Evolutionary conservation across 2,797 vertebrate species (phyloP).

Genomic region (Anguilla pacifica): DNA sequence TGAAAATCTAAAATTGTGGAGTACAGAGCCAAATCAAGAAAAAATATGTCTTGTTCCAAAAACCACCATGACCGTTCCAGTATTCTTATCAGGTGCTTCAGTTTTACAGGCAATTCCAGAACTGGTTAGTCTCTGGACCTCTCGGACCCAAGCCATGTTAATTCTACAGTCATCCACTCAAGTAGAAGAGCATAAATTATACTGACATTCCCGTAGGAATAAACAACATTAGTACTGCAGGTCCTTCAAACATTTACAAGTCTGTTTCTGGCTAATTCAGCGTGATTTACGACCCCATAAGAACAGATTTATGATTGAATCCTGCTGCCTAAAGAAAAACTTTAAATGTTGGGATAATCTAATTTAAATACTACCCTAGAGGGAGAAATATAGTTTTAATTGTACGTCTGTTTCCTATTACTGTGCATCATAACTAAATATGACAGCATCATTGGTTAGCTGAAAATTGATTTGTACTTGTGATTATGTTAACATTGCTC

Average conservation of each 20-base stretch:
- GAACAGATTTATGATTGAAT: background rate
- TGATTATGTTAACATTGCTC: too few relatives aligned
- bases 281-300: background rate
- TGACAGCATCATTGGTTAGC: background rate
- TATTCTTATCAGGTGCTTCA: too few relatives aligned
- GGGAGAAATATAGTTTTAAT: background rate
- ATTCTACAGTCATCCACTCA: background rate
- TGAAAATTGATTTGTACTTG: background rate
- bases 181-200: background rate
- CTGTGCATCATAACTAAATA: background rate
- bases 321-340: background rate
- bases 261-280: background rate
- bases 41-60: too few relatives aligned
- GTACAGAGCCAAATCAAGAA: too few relatives aligned
- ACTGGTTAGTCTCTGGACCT: background rate
- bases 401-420: background rate
- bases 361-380: background rate
- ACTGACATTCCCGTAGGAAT: background rate
- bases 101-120: too few relatives aligned
- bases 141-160: background rate
- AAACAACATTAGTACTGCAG: background rate
- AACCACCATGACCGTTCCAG: too few relatives aligned
- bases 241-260: background rate
- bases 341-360: background rate
- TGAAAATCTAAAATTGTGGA: too few relatives aligned